These are phyloP conservation scores for Aurelia aurita DNA, from an alignment of 30 jellyfish, hydroid and myxozoan species.

Conservation along the genomic window DNA sequence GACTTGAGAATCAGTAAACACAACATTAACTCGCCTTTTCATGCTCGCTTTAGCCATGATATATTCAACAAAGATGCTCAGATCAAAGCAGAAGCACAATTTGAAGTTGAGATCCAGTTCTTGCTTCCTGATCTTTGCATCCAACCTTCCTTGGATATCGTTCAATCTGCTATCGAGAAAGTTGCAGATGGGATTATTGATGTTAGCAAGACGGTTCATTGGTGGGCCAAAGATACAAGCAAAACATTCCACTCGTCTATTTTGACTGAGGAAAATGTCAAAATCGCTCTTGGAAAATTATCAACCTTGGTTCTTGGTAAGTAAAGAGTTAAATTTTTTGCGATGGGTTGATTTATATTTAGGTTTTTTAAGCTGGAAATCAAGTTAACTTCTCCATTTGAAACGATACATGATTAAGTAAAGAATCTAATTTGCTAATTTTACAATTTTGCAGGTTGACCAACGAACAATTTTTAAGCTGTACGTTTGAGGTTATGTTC, in stretches of 20 bases:
- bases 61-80: neutral
- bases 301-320: conserved; percentile 52
- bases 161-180: conserved; percentile 66
- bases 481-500: too few species aligned
- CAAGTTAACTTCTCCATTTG: too few species aligned
- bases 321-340: neutral
- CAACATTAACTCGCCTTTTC: too few species aligned
- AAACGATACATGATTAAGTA: too few species aligned
- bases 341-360: too few species aligned
- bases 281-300: conserved; percentile 1
- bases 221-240: conserved; percentile 84
- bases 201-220: conserved; percentile 50
- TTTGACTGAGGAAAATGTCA: conserved; percentile 33
- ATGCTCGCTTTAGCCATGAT: too few species aligned
- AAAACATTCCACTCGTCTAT: conserved; percentile 69
- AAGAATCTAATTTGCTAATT: too few species aligned
- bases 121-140: conserved; percentile 60
- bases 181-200: conserved; percentile 62
- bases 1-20: too few species aligned
- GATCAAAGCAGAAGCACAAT: conserved; percentile 28
- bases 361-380: too few species aligned
- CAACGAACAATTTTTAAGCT: too few species aligned
- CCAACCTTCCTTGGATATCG: conserved; percentile 57
- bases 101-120: conserved; percentile 60
- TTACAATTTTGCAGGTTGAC: too few species aligned